phyloP scores from a whole-genome alignment of 2,113 vertebrate genomes.

The Calyptomena viridis region DNA sequence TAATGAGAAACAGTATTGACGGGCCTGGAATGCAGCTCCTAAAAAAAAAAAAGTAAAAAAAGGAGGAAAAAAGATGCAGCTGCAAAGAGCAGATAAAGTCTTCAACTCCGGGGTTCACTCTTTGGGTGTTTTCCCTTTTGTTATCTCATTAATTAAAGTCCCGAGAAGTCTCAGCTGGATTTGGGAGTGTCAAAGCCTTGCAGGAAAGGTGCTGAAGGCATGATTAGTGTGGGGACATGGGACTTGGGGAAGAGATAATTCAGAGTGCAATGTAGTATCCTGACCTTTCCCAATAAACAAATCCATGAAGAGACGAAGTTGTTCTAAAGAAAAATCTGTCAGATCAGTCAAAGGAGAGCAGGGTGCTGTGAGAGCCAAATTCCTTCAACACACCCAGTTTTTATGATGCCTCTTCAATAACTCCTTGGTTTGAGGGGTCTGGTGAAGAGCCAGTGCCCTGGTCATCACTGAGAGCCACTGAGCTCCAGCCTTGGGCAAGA shows the following conservation, averaged over 20 bases:
- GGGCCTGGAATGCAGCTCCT: constrained; percentile 75
- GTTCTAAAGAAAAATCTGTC: neutral
- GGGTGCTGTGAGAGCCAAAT: neutral
- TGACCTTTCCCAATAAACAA: neutral
- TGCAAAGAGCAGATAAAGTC: constrained; percentile 92
- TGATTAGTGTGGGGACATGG: neutral
- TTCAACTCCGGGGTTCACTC: constrained; percentile 60
- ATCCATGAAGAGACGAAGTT: neutral
- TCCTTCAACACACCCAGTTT: neutral
- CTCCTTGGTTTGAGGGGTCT: no score
- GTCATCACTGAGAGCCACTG: neutral
- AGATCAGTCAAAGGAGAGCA: neutral
- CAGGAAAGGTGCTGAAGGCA: constrained; percentile 7
- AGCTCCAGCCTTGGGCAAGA: fast-evolving
- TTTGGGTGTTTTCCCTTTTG: constrained; percentile 59
- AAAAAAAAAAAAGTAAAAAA: neutral
- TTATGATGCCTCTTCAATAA: neutral
- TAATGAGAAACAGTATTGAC: constrained; percentile 93
- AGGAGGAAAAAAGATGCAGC: constrained; percentile 73
- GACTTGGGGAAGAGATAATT: neutral
- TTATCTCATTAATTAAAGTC: constrained; percentile 62
- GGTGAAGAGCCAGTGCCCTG: neutral
- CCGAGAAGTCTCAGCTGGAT: neutral
- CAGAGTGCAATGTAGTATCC: neutral
- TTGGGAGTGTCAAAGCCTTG: neutral